A percentile compares a stretch with the other conserved stretches of the same genome.
Conservation (phyloP, 2,888 invertebrate species). For the Cephus rjabovi region DNA sequence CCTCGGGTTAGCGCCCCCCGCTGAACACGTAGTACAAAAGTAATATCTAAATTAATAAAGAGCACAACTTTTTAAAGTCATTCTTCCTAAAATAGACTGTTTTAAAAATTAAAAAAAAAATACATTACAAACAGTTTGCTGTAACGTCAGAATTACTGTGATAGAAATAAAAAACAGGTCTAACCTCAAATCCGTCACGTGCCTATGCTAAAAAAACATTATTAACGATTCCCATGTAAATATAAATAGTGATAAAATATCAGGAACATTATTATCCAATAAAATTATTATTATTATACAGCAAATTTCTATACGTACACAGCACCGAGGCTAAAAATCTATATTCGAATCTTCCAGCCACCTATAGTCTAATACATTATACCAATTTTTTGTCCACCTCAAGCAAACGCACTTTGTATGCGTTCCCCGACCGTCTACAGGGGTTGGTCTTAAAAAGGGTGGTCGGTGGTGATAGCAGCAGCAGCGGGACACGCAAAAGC, state of each 20-base stretch:
- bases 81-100: not conserved
- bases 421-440: not conserved
- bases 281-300: not conserved
- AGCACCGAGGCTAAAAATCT: not conserved
- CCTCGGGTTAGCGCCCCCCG: not conserved
- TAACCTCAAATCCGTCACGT: not conserved
- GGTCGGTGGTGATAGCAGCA: constrained; percentile 9
- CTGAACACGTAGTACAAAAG: not conserved
- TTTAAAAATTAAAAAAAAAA: not conserved
- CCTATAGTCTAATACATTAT: not conserved
- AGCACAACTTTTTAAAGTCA: not conserved
- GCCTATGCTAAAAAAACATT: not conserved
- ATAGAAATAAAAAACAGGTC: not conserved
- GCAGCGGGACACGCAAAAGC: constrained; percentile 36
- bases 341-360: not conserved
- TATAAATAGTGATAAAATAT: not conserved
- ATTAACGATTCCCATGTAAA: not conserved
- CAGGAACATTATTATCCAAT: not conserved
- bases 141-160: not conserved
- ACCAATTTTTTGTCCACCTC: not conserved
- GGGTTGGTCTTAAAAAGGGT: constrained; percentile 22
- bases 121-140: not conserved
- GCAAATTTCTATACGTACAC: constrained; percentile 3
- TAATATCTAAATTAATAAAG: not conserved
- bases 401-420: not conserved